Percentiles rank a stretch among this genome's conserved stretches.
Conservation (phyloP, 2,888 invertebrate species). For the Limenitis camilla region DNA sequence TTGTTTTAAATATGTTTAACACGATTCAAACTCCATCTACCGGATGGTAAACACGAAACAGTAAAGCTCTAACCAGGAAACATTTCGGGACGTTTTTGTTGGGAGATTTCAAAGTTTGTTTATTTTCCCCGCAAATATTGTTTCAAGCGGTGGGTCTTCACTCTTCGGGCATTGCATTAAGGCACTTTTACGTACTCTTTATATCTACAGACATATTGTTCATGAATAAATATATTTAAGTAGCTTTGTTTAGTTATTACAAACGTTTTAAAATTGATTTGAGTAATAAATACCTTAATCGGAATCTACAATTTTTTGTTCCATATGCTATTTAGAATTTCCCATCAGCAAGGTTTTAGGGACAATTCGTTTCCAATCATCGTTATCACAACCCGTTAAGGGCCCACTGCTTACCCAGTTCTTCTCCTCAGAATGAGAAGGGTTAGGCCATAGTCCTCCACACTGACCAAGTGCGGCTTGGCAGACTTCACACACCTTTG, state of each 20-base stretch:
- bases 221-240: neutral
- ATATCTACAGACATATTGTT: too few relatives aligned
- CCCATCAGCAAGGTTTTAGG: too few relatives aligned
- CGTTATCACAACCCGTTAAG: too few relatives aligned
- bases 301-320: too few relatives aligned
- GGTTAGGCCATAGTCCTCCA: too few relatives aligned
- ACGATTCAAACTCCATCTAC: slow-evolving; percentile 1
- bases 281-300: too few relatives aligned
- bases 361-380: too few relatives aligned
- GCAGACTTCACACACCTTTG: too few relatives aligned
- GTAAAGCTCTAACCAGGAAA: neutral
- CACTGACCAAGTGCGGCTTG: too few relatives aligned
- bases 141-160: slow-evolving; percentile 5
- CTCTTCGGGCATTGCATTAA: slow-evolving; percentile 5
- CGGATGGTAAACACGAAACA: slow-evolving; percentile 4
- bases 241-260: neutral
- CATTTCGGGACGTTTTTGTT: slow-evolving; percentile 9
- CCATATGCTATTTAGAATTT: too few relatives aligned
- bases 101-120: slow-evolving; percentile 12
- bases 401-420: too few relatives aligned
- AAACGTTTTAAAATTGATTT: neutral
- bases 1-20: neutral
- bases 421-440: too few relatives aligned
- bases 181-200: neutral
- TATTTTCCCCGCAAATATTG: slow-evolving; percentile 15